Evolutionary conservation across 2,888 invertebrate genomes (phyloP).

Genomic region (Horisme vitalbata): DNA sequence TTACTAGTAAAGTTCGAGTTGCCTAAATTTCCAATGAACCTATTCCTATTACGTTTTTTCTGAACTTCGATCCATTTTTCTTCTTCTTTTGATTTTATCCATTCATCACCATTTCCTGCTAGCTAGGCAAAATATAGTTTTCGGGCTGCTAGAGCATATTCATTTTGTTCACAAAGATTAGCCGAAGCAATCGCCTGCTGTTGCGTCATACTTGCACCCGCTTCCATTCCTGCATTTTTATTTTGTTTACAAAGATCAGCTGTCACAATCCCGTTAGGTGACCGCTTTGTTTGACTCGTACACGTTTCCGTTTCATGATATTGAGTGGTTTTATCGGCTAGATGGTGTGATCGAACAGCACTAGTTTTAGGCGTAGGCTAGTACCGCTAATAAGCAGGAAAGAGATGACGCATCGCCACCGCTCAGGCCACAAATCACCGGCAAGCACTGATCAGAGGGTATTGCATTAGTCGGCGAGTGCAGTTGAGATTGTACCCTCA

Average conservation of each 20-base stretch:
- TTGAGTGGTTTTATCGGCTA: too few relatives aligned
- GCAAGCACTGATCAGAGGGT: not conserved
- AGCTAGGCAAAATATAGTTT: not conserved
- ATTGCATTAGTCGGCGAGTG: too few relatives aligned
- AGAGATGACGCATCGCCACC: not conserved
- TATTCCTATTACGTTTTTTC: constrained; percentile 15
- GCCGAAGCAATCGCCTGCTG: not conserved
- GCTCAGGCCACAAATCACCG: not conserved
- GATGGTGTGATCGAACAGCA: not conserved
- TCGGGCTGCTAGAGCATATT: not conserved
- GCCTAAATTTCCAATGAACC: not conserved
- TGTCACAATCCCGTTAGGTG: not conserved
- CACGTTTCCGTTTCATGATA: too few relatives aligned
- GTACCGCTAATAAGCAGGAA: not conserved
- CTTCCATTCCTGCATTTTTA: not conserved
- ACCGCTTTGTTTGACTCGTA: too few relatives aligned
- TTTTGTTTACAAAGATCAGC: not conserved
- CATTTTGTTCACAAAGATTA: not conserved
- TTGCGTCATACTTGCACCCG: not conserved
- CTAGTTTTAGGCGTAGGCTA: not conserved
- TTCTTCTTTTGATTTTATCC: constrained; percentile 7
- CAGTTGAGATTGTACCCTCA: too few relatives aligned
- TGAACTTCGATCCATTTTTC: constrained; percentile 11
- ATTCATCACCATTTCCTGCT: constrained; percentile 1
- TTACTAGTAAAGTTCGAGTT: not conserved